Conservation (phyloP, 1,140 invertebrate species). For the Drosophila kohkoa region DNA sequence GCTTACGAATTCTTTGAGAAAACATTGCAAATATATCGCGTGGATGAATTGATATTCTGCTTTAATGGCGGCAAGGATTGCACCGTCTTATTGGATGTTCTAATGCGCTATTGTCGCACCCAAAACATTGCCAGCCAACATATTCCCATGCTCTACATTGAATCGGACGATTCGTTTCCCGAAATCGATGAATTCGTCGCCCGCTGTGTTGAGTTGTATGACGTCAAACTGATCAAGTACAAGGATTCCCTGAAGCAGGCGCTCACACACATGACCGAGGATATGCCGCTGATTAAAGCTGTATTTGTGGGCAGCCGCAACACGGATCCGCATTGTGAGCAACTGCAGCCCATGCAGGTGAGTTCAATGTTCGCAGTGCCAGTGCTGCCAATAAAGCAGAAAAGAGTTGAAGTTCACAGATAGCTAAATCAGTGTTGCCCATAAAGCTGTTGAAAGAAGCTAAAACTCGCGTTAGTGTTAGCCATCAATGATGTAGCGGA, state of each 20-base stretch:
- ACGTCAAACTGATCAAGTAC: slow-evolving; percentile 89
- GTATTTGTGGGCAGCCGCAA: slow-evolving; percentile 95
- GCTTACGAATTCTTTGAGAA: slow-evolving; percentile 74
- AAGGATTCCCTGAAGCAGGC: slow-evolving; percentile 90
- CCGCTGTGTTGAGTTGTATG: slow-evolving; percentile 89
- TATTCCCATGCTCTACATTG: slow-evolving; percentile 91
- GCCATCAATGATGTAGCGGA: too few relatives aligned
- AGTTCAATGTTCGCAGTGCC: slow-evolving; percentile 16
- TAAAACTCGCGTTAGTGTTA: too few relatives aligned
- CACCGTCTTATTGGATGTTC: slow-evolving; percentile 93
- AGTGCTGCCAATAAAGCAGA: too few relatives aligned
- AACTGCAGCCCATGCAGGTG: slow-evolving; percentile 90
- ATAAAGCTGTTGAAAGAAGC: too few relatives aligned
- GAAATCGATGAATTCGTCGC: slow-evolving; percentile 95
- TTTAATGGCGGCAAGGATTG: slow-evolving; percentile 99
- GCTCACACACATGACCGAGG: slow-evolving; percentile 87
- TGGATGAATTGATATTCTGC: slow-evolving; percentile 92
- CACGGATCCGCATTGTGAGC: slow-evolving; percentile 92
- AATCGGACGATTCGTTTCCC: slow-evolving; percentile 91
- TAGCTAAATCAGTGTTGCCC: too few relatives aligned
- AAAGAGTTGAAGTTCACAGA: too few relatives aligned
- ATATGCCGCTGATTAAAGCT: slow-evolving; percentile 90
- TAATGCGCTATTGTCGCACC: slow-evolving; percentile 62
- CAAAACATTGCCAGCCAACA: slow-evolving; percentile 56
- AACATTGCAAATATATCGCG: slow-evolving; percentile 86